Base-by-base conservation (phyloP, 2,888 invertebrate species). In the Scaptomyza caliginosa region DNA sequence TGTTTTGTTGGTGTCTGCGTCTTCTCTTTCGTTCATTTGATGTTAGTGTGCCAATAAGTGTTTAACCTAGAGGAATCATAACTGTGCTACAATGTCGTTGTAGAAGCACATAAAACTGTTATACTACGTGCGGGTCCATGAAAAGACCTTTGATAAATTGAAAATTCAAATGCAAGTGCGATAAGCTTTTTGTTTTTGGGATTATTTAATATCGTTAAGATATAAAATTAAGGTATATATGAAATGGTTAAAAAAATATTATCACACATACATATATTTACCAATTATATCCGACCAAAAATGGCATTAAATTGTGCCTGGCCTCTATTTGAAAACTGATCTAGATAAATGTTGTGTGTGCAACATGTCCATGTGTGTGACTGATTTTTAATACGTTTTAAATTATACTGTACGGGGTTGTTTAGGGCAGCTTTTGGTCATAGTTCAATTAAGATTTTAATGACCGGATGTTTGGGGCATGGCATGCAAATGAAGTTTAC, bases 391-490 rank as follows among this genome's bases (percentile, higher is more conserved):
- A 87, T 83, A 73, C 56, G 62, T 66, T 82, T 83, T 74, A 83
- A 83, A 82, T 86, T 86, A 79, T 83, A 87, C 56, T 69, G 60
- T 71, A 36, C 48, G 70, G 83, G 79, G 67, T 63, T 59, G 60
- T 62, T 58, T 40, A 64, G 45, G 54, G 32, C 65, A 45, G n/a
- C 57, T 55, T 71, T 68, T 84, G 86, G 86, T 80, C 78, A 79
- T 77, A 81, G 84, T 84, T 83, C 83, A 86, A 86, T 88, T 83
- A 88, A 68, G 67, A 67, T 45, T 67, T 48, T 88, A 83, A 83
- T 81, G 64, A 64, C 88, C 83, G 83, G 83, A 83, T 83, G 72
- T 63, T 43, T 54, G 46, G 50, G 39, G 46, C 57, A 16, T 11
- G 19, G 67, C 77, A 83, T 88, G 74, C 83, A 88, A 83, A 88